A percentile compares a stretch with the other conserved stretches of the same genome.
Conservation (phyloP, 2,113 vertebrate species). For the Cardinalis cardinalis region DNA sequence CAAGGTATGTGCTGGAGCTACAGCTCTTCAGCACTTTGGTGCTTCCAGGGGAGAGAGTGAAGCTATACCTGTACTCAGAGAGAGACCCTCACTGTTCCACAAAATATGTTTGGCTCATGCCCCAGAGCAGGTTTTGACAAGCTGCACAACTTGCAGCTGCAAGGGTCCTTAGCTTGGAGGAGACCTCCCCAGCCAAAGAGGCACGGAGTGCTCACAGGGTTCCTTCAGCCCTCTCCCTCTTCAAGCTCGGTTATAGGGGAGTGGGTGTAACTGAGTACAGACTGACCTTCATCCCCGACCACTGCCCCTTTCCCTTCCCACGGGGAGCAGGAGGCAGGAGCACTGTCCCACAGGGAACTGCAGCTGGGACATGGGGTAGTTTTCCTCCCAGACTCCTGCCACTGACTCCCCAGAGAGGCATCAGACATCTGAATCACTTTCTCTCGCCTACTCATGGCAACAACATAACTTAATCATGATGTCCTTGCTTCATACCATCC, state of each 20-base stretch:
- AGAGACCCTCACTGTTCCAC: not conserved
- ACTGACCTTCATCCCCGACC: fast-evolving
- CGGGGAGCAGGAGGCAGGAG: not conserved
- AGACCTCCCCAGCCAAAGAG: not conserved
- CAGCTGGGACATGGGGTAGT: not conserved
- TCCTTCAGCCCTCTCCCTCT: not conserved
- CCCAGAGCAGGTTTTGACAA: not conserved
- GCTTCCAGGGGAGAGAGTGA: not conserved
- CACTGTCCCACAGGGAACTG: not conserved
- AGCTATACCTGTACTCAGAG: not conserved
- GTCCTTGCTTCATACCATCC: not conserved
- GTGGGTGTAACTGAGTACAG: not conserved
- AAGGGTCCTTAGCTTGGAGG: not conserved
- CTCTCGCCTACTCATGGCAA: not conserved
- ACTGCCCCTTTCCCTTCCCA: not conserved
- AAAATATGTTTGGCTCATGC: not conserved
- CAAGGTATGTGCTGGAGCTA: not conserved
- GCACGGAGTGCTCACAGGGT: not conserved
- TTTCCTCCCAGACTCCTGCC: not conserved
- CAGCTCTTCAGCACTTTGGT: not conserved
- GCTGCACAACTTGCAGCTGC: not conserved
- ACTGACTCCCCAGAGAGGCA: not conserved
- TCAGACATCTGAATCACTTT: not conserved
- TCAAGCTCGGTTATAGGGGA: not conserved
- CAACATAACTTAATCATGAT: not conserved